Evolutionary conservation across 2,797 vertebrate genomes (phyloP), one percentile per base, ranked within the genome.

Genomic region (Morelia viridis): DNA sequence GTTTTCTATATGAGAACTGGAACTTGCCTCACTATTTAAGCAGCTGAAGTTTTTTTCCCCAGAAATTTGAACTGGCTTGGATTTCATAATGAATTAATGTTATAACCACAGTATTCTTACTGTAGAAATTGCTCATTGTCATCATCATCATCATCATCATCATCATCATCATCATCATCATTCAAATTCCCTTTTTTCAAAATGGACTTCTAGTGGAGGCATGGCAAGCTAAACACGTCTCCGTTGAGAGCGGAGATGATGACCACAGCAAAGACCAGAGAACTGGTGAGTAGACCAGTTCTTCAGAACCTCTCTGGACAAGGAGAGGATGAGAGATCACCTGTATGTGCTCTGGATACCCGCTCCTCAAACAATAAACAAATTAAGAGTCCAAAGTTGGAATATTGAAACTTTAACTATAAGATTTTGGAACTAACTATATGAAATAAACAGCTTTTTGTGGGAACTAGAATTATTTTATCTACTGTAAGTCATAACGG

Each of bases 121-220:
- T 91, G n/a, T 17, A 92, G 92, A 94, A 93, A 89, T 62, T 94
- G 89, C 85, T 65, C 10, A 4, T 65, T 26, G 35, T 65, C 64
- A 65, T 64, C 57, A 57, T 19, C 64, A 65, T 65, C 64, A 65
- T 64, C 56, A 57, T 19, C 64, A 65, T 5, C 61, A 9, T 26
- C n/a, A n/a, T n/a, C n/a, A n/a, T n/a, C n/a, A n/a, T 65, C 64
- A 65, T 64, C 56, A 57, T 19, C 64, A 65, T 5, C 61, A 9
- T 26, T 22, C 61, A 62, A 62, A 13, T 65, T 60, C 64, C 64
- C 28, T n/a, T 65, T 65, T 65, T 65, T 13, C 4, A 41, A 65
- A 65, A 65, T n/a, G 13, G 64, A 65, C 4, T 65, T 13, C 64
- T 28, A 13, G 11, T n/a, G 28, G 28, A 50, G 50, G 50, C 50